Conservation (phyloP, 2,888 invertebrate species). For the Miltochrista miniata region DNA sequence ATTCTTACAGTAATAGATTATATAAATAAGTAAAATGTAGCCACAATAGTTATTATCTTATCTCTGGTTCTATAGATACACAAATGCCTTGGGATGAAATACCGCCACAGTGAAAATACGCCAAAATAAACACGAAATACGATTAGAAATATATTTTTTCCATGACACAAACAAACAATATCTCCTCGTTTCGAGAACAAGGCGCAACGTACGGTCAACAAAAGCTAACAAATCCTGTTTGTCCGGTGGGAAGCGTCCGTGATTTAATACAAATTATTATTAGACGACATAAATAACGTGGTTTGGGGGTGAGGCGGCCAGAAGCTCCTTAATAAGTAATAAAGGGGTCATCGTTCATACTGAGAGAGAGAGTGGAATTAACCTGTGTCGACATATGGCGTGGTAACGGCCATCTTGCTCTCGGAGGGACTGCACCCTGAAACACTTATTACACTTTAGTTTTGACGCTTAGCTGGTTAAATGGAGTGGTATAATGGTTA, state of each 20-base stretch:
- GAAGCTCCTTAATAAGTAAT: slow-evolving; percentile 82
- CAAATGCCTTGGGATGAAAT: background rate
- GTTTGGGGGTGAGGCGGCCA: slow-evolving; percentile 62
- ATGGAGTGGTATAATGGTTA: too few species aligned
- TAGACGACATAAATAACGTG: slow-evolving; percentile 81
- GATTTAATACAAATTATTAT: slow-evolving; percentile 85
- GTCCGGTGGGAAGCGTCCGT: slow-evolving; percentile 75
- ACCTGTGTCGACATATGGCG: slow-evolving; percentile 68
- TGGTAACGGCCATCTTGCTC: slow-evolving; percentile 39
- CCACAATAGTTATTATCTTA: too few species aligned
- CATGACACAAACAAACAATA: slow-evolving; percentile 60
- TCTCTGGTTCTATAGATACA: background rate
- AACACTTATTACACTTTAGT: slow-evolving; percentile 27
- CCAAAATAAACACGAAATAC: slow-evolving; percentile 35
- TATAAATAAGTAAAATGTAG: too few species aligned
- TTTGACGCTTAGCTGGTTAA: too few species aligned
- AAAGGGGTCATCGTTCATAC: slow-evolving; percentile 81
- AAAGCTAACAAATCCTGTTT: slow-evolving; percentile 81
- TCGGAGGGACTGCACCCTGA: slow-evolving; percentile 21
- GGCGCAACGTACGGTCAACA: slow-evolving; percentile 65
- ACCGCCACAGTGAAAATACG: background rate
- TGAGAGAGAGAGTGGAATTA: slow-evolving; percentile 64
- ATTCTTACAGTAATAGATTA: too few species aligned
- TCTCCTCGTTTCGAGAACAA: slow-evolving; percentile 60
- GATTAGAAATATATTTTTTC: slow-evolving; percentile 52